Evolutionary conservation across 2,888 invertebrate genomes (phyloP).

Genomic region (Corythucha ciliata): DNA sequence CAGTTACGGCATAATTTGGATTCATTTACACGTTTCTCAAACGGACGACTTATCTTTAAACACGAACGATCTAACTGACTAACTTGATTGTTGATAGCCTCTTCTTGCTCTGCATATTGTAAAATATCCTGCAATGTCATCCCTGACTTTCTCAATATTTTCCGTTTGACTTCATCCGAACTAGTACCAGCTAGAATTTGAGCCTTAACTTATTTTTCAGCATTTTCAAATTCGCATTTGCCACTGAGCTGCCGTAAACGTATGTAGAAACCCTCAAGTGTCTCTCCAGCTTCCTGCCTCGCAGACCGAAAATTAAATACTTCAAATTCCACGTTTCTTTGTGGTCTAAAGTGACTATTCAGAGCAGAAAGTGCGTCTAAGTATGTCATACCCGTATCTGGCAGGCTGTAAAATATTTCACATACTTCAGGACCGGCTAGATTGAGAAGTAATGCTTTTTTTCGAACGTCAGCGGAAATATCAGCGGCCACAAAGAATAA

Average conservation of each 20-base stretch:
- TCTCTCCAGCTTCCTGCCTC: background rate
- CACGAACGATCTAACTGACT: too few species aligned
- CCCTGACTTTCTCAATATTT: too few species aligned
- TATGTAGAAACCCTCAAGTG: background rate
- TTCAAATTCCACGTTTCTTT: conserved; percentile 1
- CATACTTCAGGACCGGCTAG: background rate
- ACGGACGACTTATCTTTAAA: too few species aligned
- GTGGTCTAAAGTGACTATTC: background rate
- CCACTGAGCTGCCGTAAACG: background rate
- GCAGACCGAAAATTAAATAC: conserved; percentile 8
- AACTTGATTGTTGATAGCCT: too few species aligned
- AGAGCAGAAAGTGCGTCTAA: background rate
- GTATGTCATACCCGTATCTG: background rate
- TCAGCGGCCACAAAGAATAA: background rate
- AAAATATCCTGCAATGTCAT: too few species aligned
- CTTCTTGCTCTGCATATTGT: too few species aligned
- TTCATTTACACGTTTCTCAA: too few species aligned
- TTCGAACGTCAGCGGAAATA: background rate
- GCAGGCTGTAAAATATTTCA: conserved; percentile 3
- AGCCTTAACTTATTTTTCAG: too few species aligned
- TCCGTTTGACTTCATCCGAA: too few species aligned
- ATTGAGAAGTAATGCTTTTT: background rate
- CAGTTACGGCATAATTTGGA: too few species aligned
- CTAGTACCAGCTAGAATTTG: too few species aligned
- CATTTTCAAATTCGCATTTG: conserved; percentile 1